Percentiles rank a stretch among this genome's conserved stretches.
These are phyloP conservation scores for Itoplectis maculator DNA, from an alignment of 2,888 invertebrate species.

Conservation along the genomic window DNA sequence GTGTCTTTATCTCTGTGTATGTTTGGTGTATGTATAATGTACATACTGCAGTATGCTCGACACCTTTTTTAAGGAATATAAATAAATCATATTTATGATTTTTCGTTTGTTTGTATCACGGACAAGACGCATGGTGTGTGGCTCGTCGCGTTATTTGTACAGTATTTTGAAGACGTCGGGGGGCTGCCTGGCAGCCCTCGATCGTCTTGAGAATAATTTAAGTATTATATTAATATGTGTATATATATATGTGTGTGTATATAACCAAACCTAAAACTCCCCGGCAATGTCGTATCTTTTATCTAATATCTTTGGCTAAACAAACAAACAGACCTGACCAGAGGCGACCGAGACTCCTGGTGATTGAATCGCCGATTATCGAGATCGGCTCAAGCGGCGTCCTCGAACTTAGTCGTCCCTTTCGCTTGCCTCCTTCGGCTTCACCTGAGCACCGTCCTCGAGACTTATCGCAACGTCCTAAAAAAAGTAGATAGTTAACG, in stretches of 20 bases:
- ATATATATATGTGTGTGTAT: too few relatives aligned
- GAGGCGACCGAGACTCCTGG: constrained; percentile 47
- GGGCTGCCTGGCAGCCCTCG: constrained; percentile 21
- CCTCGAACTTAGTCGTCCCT: constrained; percentile 55
- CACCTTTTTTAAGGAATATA: constrained; percentile 53
- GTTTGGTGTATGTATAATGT: constrained; percentile 63
- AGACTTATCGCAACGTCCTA: constrained; percentile 76
- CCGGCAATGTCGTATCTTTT: constrained; percentile 33
- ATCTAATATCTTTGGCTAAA: constrained; percentile 80
- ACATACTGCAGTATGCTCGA: constrained; percentile 41
- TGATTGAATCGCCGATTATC: neutral
- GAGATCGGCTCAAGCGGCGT: neutral
- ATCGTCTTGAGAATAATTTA: constrained; percentile 40
- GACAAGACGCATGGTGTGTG: constrained; percentile 68
- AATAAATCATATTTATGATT: constrained; percentile 64
- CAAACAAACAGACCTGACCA: constrained; percentile 71
- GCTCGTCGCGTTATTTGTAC: constrained; percentile 64
- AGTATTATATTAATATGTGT: constrained; percentile 45
- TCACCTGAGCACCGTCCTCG: constrained; percentile 67
- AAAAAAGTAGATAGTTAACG: constrained; percentile 28
- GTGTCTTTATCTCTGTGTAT: constrained; percentile 45
- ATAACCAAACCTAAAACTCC: constrained; percentile 32
- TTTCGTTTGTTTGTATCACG: constrained; percentile 66
- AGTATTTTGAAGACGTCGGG: constrained; percentile 29
- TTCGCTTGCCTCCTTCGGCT: constrained; percentile 58